Conservation (phyloP, 2,113 vertebrate genomes). For the Thamnophis sirtalis region DNA sequence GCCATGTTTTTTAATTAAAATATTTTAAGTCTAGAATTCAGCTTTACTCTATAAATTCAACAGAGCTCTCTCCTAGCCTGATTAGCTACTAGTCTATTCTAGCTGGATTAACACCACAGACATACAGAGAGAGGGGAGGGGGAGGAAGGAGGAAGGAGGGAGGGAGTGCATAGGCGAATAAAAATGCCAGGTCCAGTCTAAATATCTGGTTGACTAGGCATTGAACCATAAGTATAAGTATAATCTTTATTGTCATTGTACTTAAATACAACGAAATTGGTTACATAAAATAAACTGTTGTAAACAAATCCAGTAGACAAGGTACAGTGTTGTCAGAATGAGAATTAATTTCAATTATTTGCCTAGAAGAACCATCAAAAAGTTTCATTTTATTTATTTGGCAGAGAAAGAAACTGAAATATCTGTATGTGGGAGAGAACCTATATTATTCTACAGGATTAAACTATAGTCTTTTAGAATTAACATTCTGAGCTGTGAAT, state of each 20-base stretch:
- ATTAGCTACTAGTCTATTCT: neutral
- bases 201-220: neutral
- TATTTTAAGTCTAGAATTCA: neutral
- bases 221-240: neutral
- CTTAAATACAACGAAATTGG: no score
- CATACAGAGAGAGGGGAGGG: no score
- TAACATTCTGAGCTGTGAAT: slow-evolving; percentile 25
- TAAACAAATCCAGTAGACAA: neutral
- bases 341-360: neutral
- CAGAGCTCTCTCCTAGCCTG: neutral
- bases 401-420: neutral
- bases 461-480: slow-evolving; percentile 26
- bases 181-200: neutral
- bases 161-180: neutral
- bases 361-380: neutral
- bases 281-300: neutral
- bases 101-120: neutral
- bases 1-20: neutral
- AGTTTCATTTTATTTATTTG: slow-evolving; percentile 32
- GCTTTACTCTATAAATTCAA: neutral
- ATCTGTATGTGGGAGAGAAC: neutral
- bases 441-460: slow-evolving; percentile 18
- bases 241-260: no score
- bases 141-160: accelerated
- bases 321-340: neutral